A percentile compares a stretch with the other conserved stretches of the same genome.
Evolutionary conservation across 1,140 invertebrate species (phyloP).

Genomic region (Caenorhabditis inopinata): DNA sequence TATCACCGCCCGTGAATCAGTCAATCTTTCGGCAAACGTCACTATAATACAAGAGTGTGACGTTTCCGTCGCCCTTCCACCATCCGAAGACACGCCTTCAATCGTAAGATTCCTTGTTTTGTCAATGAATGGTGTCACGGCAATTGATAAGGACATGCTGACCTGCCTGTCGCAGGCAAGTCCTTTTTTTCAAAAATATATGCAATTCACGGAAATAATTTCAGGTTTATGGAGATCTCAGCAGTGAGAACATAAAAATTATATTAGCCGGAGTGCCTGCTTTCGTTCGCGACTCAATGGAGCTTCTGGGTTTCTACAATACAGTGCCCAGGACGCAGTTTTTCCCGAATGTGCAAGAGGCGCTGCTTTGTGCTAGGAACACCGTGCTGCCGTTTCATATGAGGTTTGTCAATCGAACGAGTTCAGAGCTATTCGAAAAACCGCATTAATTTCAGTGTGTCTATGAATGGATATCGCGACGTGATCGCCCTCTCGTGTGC

Average conservation of each 20-base stretch:
- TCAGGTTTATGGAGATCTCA: background rate
- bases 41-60: constrained; percentile 15
- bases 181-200: background rate
- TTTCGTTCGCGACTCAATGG: background rate
- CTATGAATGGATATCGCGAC: constrained; percentile 8
- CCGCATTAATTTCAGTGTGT: background rate
- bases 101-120: constrained; percentile 11
- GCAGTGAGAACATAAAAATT: constrained; percentile 18
- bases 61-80: background rate
- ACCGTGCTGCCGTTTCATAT: constrained; percentile 7
- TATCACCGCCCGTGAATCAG: background rate
- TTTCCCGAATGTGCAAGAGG: constrained; percentile 22
- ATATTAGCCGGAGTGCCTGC: background rate
- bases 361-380: background rate
- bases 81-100: background rate
- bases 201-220: background rate
- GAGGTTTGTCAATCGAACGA: background rate
- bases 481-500: background rate
- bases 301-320: background rate
- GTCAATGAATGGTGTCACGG: constrained; percentile 14
- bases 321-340: constrained; percentile 12
- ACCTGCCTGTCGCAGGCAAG: background rate
- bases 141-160: constrained; percentile 10
- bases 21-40: background rate
- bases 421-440: too few relatives aligned